phyloP scores from a whole-genome alignment of 2,888 invertebrate species.

The Erynnis tages region DNA sequence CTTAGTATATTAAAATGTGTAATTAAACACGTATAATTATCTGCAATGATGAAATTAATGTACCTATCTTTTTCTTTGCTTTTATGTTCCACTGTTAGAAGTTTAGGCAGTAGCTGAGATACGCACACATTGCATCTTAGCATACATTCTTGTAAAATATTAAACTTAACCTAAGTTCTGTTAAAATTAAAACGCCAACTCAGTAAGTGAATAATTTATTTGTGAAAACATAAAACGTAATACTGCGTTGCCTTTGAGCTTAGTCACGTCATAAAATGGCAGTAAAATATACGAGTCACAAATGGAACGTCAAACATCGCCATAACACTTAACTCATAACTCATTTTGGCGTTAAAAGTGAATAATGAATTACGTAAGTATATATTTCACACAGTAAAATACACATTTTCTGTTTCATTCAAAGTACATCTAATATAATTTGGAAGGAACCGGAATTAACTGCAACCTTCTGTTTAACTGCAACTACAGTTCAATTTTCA shows the following conservation, averaged over 20 bases:
- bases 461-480: too few species aligned
- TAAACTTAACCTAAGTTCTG: background rate
- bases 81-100: too few species aligned
- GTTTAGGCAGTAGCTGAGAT: too few species aligned
- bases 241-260: constrained; percentile 2
- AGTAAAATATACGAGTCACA: constrained; percentile 11
- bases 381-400: background rate
- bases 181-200: constrained; percentile 2
- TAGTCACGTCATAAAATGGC: constrained; percentile 12
- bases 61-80: background rate
- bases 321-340: constrained; percentile 8
- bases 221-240: constrained; percentile 11
- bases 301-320: constrained; percentile 19
- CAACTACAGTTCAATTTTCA: too few species aligned
- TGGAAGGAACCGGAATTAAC: too few species aligned
- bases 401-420: background rate
- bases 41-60: background rate
- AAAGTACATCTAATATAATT: too few species aligned
- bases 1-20: constrained; percentile 14
- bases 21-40: constrained; percentile 6
- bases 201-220: constrained; percentile 1
- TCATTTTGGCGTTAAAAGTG: constrained; percentile 2
- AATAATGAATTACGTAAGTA: background rate
- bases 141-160: too few species aligned
- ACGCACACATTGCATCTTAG: too few species aligned